Evolutionary conservation across 1,140 invertebrate species (phyloP).

Genomic region (Drosophila ogumai): DNA sequence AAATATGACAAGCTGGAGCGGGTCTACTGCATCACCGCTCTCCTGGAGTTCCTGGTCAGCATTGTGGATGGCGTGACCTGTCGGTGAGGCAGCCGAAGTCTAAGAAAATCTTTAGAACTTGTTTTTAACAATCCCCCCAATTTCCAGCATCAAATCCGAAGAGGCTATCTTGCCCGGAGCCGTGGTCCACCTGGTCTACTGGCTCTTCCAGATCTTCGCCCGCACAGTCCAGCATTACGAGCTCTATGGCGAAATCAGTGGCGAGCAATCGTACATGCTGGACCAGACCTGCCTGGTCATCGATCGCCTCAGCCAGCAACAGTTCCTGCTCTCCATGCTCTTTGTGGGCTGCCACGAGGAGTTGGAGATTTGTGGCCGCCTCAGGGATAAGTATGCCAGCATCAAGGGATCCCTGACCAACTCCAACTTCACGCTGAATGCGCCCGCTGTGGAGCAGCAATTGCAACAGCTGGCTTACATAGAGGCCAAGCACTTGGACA

Average conservation of each 20-base stretch:
- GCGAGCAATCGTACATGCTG: conserved; percentile 87
- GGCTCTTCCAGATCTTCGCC: conserved; percentile 92
- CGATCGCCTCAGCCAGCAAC: conserved; percentile 89
- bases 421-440: conserved; percentile 65
- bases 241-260: conserved; percentile 85
- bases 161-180: conserved; percentile 91
- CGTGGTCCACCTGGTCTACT: conserved; percentile 91
- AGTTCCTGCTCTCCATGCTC: conserved; percentile 92
- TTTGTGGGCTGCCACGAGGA: conserved; percentile 92
- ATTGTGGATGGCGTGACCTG: conserved; percentile 90
- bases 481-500: conserved; percentile 72
- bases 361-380: conserved; percentile 70
- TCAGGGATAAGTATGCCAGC: conserved; percentile 68
- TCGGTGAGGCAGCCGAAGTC: conserved; percentile 42
- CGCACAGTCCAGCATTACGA: conserved; percentile 86
- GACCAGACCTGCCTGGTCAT: conserved; percentile 90
- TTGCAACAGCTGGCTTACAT: conserved; percentile 76
- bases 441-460: conserved; percentile 61
- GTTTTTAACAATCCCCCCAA: no score
- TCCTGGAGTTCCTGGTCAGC: conserved; percentile 93
- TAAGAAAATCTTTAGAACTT: no score
- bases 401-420: conserved; percentile 74
- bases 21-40: conserved; percentile 93
- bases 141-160: conserved; percentile 91
- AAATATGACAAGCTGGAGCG: conserved; percentile 96